Conservation (phyloP, 2,797 vertebrate genomes). For the Chaunax sp. region DNA sequence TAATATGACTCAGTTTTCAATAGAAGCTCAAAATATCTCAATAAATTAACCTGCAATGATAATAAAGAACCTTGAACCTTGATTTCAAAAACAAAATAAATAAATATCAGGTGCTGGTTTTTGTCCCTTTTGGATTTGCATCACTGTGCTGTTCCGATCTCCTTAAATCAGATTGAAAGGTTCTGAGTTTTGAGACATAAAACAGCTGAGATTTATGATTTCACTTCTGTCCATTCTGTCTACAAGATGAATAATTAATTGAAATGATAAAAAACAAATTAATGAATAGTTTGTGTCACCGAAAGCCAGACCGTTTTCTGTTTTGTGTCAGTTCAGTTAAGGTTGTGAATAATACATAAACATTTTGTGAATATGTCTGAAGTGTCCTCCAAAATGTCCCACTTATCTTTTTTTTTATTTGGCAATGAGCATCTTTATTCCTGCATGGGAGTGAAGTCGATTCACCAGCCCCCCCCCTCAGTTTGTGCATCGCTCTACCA, state of each 20-base stretch:
- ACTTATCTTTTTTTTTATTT: conserved; percentile 55
- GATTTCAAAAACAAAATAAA: no score
- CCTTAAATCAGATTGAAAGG: conserved; percentile 62
- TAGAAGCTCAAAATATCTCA: conserved; percentile 22
- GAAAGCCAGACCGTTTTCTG: conserved; percentile 1
- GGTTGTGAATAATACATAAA: conserved; percentile 22
- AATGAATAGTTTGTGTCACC: conserved; percentile 13
- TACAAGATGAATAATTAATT: conserved; percentile 18
- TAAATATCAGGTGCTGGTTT: conserved; percentile 38
- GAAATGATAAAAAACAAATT: no score
- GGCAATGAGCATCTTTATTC: conserved; percentile 65
- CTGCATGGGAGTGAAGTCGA: no score
- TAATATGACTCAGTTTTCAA: conserved; percentile 10
- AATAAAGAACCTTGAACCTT: no score
- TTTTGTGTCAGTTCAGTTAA: conserved; percentile 23
- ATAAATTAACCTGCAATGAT: no score
- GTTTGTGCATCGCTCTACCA: conserved; percentile 43
- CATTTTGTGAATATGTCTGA: conserved; percentile 15
- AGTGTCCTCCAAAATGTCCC: conserved; percentile 50
- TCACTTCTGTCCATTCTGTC: conserved; percentile 1
- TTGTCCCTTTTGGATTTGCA: conserved; percentile 39
- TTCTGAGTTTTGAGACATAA: conserved; percentile 56
- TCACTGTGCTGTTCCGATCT: conserved; percentile 59
- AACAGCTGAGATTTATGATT: conserved; percentile 49
- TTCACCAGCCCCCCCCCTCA: no score